Evolutionary conservation across 64 coral and sea anemone species (phyloP), one percentile per base, ranked within the genome.

Genomic region (Stichodactyla mertensii): DNA sequence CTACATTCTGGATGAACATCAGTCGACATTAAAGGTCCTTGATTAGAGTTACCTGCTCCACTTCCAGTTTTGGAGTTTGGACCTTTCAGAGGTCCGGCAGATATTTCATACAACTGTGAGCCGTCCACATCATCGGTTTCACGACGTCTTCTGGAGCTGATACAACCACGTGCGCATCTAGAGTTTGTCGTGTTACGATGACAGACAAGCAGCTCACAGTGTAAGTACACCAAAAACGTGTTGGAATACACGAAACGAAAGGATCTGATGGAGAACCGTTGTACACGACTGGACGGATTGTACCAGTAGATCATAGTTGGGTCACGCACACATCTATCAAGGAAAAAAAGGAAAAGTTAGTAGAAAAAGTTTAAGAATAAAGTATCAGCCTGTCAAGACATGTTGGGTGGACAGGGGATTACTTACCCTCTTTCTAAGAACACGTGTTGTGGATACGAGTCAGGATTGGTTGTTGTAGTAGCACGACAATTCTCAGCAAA

Each of bases 401-500:
- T 45, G 22, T 57, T 55, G 18, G 24, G 4, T 14, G 1, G n/a
- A 0, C 16, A 57, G 9, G 36, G 7, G 7, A 0, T 55, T 52
- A 86, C 54, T 89, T 86, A 93, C 92, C 92, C 92, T 60, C 85
- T 89, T 15, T 82, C 64, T 57, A 93, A 31, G 62, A 93, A 93
- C 52, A 86, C 64, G 79, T 93, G 86, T 23, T 93, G 92, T 67
- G 92, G 92, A 82, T 54, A 61, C 9, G 87, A 80, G 58, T 93
- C 79, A 12, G 87, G 92, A 74, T 93, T 77, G 16, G 57, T 19
- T 11, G 88, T 83, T 12, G 85, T 11, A 55, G 92, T 93, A 11
- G 92, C 88, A 22, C 79, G 61, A 61, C 92, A 93, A 71, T 87
- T 93, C 67, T 93, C 88, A 86, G 84, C 92, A 89, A 89, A 89